Evolutionary conservation across 2,888 invertebrate species (phyloP), one percentile per base, ranked within the genome.

Genomic region (Drosophila neonasuta): DNA sequence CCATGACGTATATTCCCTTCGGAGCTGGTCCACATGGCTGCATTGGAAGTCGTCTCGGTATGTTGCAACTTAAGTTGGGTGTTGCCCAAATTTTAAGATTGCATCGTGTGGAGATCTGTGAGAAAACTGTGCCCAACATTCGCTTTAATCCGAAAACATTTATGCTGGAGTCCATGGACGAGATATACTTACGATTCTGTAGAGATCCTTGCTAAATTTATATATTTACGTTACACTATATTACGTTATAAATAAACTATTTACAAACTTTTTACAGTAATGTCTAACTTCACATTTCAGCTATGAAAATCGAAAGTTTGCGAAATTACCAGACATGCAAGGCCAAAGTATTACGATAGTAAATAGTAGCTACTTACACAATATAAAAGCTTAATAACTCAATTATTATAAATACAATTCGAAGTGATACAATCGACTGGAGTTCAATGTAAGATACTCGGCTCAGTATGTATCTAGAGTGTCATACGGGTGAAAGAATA

Each of bases 1-100:
- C 89, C 1, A 88, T 88, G 79, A 78, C 87, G 0, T 89, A 87
- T 67, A 71, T 90, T 68, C 90, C 90, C 0, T 90, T 91, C 57
- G 90, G 91, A 3, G 77, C 72, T 6, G 91, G 91, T 4, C 89
- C 90, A 3, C 89, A 88, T 62, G 85, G 86, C 29, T 91, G 91
- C 32, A 88, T 91, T 59, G 91, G 91, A 11, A 90, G 89, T 69
- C 88, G 91, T 3, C 71, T 91, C 24, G 91, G 90, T 0, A 5
- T 88, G 1, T 66, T 90, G 6, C 90, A 90, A 66, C 69, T 88
- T 0, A 89, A 88, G 68, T 59, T 90, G 34, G 91, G 89, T 0
- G 60, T 91, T 9, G 80, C 89, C 0, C 84, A 89, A 17, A 82
- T 89, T 24, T 52, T 91, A 4, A 81, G 71, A 41, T 66, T 68